These are phyloP conservation scores for Xestia c-nigrum DNA, from an alignment of 2,888 invertebrate species.

Conservation along the genomic window DNA sequence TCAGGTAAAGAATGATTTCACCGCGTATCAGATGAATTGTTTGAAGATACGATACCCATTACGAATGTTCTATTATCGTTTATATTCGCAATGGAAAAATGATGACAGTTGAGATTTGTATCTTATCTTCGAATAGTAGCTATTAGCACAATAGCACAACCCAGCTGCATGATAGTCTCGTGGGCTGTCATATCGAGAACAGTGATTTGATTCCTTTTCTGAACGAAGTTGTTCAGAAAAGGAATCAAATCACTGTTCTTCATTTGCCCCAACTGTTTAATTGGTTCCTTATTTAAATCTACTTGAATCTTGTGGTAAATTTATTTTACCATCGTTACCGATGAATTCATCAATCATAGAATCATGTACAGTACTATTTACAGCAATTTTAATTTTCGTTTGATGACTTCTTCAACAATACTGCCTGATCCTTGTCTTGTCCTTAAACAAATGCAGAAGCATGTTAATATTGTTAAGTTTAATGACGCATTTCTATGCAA, in stretches of 20 bases:
- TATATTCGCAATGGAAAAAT: constrained; percentile 69
- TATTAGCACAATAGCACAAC: constrained; percentile 58
- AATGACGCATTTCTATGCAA: constrained; percentile 41
- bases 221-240: no score
- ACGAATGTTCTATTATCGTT: constrained; percentile 65
- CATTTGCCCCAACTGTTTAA: background rate
- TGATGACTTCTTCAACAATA: constrained; percentile 4
- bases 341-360: background rate
- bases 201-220: constrained; percentile 11
- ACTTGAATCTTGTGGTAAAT: background rate
- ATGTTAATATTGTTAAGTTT: constrained; percentile 36
- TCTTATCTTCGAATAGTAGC: constrained; percentile 69
- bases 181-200: constrained; percentile 31
- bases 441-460: constrained; percentile 55
- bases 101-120: constrained; percentile 66
- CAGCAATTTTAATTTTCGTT: background rate
- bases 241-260: no score
- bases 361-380: background rate
- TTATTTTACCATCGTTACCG: background rate
- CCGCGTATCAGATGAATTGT: constrained; percentile 50
- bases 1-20: constrained; percentile 26
- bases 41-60: constrained; percentile 67
- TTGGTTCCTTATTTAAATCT: background rate
- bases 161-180: constrained; percentile 38
- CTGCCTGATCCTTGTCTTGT: constrained; percentile 6